phyloP scores from a whole-genome alignment of 2,888 invertebrate genomes.

The Iphiclides podalirius region DNA sequence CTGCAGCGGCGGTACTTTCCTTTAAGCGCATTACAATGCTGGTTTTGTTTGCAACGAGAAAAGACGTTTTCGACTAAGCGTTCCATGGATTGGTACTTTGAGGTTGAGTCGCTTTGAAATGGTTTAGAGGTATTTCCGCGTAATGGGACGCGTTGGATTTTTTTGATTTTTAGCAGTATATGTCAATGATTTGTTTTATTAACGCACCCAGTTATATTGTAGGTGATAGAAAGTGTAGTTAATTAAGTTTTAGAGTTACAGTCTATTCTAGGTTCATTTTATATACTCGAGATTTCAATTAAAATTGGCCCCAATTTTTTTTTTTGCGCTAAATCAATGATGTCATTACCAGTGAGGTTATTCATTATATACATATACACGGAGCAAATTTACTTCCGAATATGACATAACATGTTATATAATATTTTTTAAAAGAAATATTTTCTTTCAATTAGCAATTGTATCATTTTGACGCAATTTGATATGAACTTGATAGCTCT shows the following conservation, averaged over 20 bases:
- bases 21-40: slow-evolving; percentile 33
- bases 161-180: slow-evolving; percentile 48
- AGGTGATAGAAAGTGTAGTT: slow-evolving; percentile 41
- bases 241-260: not conserved
- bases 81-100: slow-evolving; percentile 38
- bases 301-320: not conserved
- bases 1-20: not conserved
- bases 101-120: slow-evolving; percentile 30
- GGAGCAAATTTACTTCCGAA: no score
- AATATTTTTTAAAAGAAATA: no score
- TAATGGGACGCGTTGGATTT: slow-evolving; percentile 33
- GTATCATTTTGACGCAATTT: no score
- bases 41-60: not conserved
- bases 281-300: not conserved
- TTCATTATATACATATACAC: no score
- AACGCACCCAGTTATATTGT: slow-evolving; percentile 27
- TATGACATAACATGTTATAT: no score
- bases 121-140: slow-evolving; percentile 45
- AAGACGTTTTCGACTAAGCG: not conserved
- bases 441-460: no score
- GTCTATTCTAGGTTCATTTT: not conserved
- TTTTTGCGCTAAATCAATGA: not conserved
- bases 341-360: no score
- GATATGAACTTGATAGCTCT: no score
- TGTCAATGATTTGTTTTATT: slow-evolving; percentile 42